These are phyloP conservation scores for Mungos mungo DNA, from an alignment of 2,113 vertebrate genomes.

Conservation along the genomic window DNA sequence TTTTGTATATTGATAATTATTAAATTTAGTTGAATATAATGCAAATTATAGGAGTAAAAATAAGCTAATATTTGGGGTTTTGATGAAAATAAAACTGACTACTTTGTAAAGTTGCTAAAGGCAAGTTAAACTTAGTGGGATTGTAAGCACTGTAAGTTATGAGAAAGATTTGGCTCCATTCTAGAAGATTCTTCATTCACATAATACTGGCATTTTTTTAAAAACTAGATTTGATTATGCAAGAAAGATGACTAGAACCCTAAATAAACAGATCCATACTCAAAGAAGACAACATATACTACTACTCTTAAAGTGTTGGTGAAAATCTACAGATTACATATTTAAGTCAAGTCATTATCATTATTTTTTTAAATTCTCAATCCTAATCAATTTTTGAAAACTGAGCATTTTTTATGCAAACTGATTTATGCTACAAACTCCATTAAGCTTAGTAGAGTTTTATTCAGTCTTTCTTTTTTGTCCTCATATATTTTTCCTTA, in stretches of 20 bases:
- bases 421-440: background rate
- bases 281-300: background rate
- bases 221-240: background rate
- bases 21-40: background rate
- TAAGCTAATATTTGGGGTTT: background rate
- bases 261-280: background rate
- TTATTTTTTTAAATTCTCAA: slow-evolving; percentile 31
- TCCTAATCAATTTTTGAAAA: background rate
- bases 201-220: background rate
- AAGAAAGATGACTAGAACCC: background rate
- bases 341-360: background rate
- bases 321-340: background rate
- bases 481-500: background rate
- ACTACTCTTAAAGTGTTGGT: background rate
- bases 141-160: background rate
- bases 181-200: background rate
- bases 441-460: background rate
- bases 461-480: background rate
- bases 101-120: background rate
- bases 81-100: background rate
- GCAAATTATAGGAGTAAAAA: background rate
- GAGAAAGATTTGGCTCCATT: background rate
- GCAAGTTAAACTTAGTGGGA: background rate
- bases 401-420: background rate
- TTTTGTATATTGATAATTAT: background rate